These are phyloP conservation scores for Rhegmatorhina hoffmannsi DNA, from an alignment of 2,113 vertebrate genomes.

Conservation along the genomic window DNA sequence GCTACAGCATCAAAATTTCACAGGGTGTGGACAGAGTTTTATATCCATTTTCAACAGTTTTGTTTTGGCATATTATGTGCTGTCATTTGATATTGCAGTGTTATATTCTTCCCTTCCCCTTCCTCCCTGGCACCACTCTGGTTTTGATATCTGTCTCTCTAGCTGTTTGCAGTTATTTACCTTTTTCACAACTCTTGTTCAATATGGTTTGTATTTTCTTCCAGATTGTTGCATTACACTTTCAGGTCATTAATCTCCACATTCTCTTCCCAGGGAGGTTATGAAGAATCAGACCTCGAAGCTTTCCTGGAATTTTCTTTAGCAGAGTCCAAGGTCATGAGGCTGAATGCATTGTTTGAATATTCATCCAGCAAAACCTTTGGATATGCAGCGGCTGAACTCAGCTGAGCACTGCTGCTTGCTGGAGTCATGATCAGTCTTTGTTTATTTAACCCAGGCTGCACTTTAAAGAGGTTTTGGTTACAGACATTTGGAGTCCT, in stretches of 20 bases:
- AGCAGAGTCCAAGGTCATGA: constrained; percentile 37
- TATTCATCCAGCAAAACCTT: constrained; percentile 68
- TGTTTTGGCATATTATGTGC: neutral
- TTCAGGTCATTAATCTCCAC: constrained; percentile 11
- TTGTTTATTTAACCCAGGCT: constrained; percentile 69
- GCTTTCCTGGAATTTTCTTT: constrained; percentile 55
- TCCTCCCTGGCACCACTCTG: neutral
- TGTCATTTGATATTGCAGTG: neutral
- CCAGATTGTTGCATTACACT: neutral
- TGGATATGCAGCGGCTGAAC: constrained; percentile 35
- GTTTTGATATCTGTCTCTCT: neutral
- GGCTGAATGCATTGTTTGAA: constrained; percentile 57
- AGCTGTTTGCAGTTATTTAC: neutral
- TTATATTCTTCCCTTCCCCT: neutral
- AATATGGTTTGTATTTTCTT: neutral
- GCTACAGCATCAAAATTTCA: neutral
- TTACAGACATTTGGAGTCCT: constrained; percentile 40
- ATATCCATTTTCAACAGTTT: neutral
- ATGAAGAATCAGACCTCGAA: neutral
- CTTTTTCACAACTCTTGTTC: neutral
- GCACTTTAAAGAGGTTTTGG: constrained; percentile 43
- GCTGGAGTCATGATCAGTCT: constrained; percentile 6
- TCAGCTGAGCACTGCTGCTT: constrained; percentile 59
- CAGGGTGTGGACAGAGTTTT: neutral
- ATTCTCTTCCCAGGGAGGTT: neutral